phyloP scores from a whole-genome alignment of 1,140 invertebrate genomes.

The Tetramorium parvispinum region DNA sequence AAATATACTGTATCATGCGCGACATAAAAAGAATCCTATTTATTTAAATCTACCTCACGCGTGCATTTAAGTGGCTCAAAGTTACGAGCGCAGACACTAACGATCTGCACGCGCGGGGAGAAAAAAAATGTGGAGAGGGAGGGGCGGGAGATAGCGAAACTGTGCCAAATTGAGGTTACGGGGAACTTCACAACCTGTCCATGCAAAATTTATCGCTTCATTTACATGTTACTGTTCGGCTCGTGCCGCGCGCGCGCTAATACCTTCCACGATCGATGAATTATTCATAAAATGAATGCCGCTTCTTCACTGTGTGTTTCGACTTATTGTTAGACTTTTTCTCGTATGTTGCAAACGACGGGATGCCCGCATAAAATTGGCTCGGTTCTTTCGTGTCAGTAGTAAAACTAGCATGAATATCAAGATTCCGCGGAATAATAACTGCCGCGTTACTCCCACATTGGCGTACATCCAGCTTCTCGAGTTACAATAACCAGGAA shows the following conservation, averaged over 20 bases:
- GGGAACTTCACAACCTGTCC: constrained; percentile 69
- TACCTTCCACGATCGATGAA: constrained; percentile 75
- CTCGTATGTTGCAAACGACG: constrained; percentile 68
- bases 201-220: constrained; percentile 77
- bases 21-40: constrained; percentile 16
- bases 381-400: constrained; percentile 55
- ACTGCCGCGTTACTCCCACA: constrained; percentile 1
- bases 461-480: constrained; percentile 40
- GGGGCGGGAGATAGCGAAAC: constrained; percentile 56
- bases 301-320: constrained; percentile 72
- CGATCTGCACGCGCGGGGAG: constrained; percentile 7
- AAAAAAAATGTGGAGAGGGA: not conserved
- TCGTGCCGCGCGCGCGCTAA: constrained; percentile 72
- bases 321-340: constrained; percentile 74
- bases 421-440: constrained; percentile 43
- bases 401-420: constrained; percentile 67
- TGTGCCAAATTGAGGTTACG: constrained; percentile 74
- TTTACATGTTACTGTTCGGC: constrained; percentile 76
- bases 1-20: not conserved
- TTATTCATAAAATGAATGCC: constrained; percentile 74
- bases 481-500: not conserved
- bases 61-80: constrained; percentile 34
- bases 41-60: constrained; percentile 41
- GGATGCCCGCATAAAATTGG: constrained; percentile 68
- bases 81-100: constrained; percentile 49